These are phyloP conservation scores for Macrotus californicus DNA, from an alignment of 2,113 vertebrate genomes.

Conservation along the genomic window DNA sequence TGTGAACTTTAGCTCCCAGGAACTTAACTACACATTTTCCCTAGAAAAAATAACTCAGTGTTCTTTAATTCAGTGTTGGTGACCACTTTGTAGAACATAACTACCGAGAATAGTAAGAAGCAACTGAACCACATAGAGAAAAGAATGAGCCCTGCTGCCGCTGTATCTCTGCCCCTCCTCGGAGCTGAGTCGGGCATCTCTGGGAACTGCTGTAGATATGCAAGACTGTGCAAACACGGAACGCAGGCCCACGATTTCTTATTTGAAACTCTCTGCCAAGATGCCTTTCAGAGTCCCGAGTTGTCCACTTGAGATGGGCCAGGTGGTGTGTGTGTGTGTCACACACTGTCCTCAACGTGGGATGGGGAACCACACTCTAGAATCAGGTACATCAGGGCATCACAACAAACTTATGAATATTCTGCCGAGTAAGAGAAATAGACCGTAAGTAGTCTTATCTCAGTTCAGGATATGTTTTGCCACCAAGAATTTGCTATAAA, in stretches of 20 bases:
- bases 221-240: background rate
- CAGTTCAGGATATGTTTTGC: background rate
- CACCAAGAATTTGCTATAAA: background rate
- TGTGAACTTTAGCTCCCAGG: background rate
- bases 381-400: background rate
- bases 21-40: background rate
- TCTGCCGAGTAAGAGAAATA: background rate
- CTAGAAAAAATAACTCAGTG: background rate
- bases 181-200: background rate
- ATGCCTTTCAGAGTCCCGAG: background rate
- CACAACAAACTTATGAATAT: background rate
- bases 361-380: background rate
- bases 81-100: background rate
- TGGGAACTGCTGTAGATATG: background rate
- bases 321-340: rapidly evolving
- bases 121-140: background rate
- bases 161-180: background rate
- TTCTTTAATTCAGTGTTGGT: background rate
- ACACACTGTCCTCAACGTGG: rapidly evolving
- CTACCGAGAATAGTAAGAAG: background rate
- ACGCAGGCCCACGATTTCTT: background rate
- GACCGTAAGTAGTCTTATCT: background rate
- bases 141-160: background rate
- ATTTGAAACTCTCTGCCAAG: background rate
- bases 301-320: background rate